phyloP scores from a whole-genome alignment of 2,113 vertebrate species.

The Pelecanoides urinatrix region DNA sequence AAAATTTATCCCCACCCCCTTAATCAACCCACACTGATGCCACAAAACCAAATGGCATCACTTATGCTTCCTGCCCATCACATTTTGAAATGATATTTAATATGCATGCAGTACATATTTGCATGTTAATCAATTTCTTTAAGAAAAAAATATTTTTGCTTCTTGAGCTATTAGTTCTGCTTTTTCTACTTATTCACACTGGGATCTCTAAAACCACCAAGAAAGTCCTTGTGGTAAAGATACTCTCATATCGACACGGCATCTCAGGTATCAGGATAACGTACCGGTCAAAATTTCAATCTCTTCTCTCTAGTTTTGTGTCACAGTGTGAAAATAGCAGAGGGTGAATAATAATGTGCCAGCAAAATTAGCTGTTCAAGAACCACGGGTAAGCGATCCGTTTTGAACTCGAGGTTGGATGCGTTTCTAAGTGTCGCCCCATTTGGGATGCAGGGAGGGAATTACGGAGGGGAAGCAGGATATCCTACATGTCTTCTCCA shows the following conservation, averaged over 20 bases:
- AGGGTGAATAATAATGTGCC: conserved; percentile 30
- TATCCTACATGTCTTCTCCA: background rate
- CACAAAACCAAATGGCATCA: conserved; percentile 78
- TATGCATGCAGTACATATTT: conserved; percentile 64
- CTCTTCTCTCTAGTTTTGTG: conserved; percentile 57
- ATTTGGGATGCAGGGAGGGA: background rate
- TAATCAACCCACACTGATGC: conserved; percentile 75
- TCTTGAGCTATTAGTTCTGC: conserved; percentile 34
- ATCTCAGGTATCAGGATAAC: conserved; percentile 45
- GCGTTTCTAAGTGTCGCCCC: background rate
- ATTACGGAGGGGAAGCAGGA: background rate
- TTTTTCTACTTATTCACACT: conserved; percentile 38
- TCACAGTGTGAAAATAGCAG: conserved; percentile 41
- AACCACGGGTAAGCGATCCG: background rate
- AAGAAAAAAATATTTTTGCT: conserved; percentile 50
- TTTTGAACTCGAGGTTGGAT: conserved; percentile 20
- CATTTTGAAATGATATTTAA: conserved; percentile 70
- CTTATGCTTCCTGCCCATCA: conserved; percentile 71
- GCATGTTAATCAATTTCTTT: conserved; percentile 63
- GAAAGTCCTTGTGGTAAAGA: conserved; percentile 54
- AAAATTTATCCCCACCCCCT: conserved; percentile 73
- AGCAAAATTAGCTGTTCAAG: conserved; percentile 48
- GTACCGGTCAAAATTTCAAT: conserved; percentile 40
- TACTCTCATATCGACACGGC: conserved; percentile 14
- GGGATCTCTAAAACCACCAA: conserved; percentile 65